phyloP scores from a whole-genome alignment of 2,113 vertebrate genomes.

The Archilochus colubris region DNA sequence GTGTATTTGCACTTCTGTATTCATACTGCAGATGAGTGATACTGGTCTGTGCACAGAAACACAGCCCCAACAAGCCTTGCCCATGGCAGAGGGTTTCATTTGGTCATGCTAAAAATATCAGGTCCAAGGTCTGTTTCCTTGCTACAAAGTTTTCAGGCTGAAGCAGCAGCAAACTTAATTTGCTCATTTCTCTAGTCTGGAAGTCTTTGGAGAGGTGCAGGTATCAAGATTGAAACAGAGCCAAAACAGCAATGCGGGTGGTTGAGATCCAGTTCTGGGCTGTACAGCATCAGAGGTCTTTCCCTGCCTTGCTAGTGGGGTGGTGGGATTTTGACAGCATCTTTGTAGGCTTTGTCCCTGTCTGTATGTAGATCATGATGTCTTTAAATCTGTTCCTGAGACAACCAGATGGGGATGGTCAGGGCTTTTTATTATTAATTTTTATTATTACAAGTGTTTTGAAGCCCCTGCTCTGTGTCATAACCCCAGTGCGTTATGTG shows the following conservation, averaged over 20 bases:
- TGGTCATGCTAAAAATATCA: background rate
- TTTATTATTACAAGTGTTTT: background rate
- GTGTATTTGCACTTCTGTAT: background rate
- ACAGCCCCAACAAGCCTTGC: accelerated
- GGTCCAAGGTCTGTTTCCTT: background rate
- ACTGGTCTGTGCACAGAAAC: background rate
- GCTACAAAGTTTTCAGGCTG: background rate
- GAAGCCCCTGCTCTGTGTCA: background rate
- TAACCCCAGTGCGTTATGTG: background rate
- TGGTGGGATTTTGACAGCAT: background rate
- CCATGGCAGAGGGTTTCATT: background rate
- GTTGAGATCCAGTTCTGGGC: background rate
- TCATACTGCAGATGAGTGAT: background rate
- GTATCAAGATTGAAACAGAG: background rate
- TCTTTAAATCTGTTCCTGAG: background rate
- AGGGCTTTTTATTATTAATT: background rate
- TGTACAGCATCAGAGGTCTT: background rate
- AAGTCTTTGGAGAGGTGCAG: background rate
- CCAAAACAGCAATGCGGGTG: accelerated
- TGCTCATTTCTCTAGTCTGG: background rate
- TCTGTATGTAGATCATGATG: background rate
- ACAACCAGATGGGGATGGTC: background rate
- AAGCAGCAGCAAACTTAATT: background rate
- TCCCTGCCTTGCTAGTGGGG: background rate
- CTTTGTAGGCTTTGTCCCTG: background rate